Evolutionary conservation across 2,888 invertebrate genomes (phyloP), one percentile per base, ranked within the genome.

Genomic region (Nomada fabriciana): DNA sequence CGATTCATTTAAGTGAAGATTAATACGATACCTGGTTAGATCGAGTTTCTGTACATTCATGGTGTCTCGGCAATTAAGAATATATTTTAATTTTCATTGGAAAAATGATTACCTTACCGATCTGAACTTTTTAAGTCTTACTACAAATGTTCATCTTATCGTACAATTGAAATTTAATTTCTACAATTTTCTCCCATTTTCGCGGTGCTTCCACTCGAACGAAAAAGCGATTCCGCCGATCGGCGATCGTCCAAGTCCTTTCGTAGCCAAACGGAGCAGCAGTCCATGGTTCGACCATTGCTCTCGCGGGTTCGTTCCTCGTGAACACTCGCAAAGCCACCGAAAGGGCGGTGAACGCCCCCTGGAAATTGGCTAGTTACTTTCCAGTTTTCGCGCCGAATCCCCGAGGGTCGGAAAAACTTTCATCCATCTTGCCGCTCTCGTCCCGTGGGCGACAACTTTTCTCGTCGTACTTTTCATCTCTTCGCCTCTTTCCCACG

Each of bases 331-430:
- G 69, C 29, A 18, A 13, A 18, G 29, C 42, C 23, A 3, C n/a
- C 59, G 57, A 72, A 59, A 59, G 65, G 53, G 52, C 53, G 83
- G 83, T 55, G 80, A 78, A 80, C 65, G 71, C 70, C 84, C 77
- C 76, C 69, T 83, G 82, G 53, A 86, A 87, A 88, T 88, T 88
- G 87, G 86, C 87, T 88, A 81, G 87, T 88, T 88, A 86, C 84
- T 84, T 87, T 84, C 67, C 72, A 86, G 84, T 84, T 88, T 88
- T 88, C 87, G 75, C 77, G 61, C 36, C 82, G 79, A 83, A 76
- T 85, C 84, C 80, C 77, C 25, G 23, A 63, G 84, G 76, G 61
- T 64, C 70, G 74, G 23, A 77, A 84, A 87, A 86, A 85, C 77
- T 85, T 87, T 82, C 87, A 84, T 84, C 85, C 87, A 85, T 87